Evolutionary conservation across 2,888 invertebrate genomes (phyloP).

Genomic region (Melikaiella ostensackeni): DNA sequence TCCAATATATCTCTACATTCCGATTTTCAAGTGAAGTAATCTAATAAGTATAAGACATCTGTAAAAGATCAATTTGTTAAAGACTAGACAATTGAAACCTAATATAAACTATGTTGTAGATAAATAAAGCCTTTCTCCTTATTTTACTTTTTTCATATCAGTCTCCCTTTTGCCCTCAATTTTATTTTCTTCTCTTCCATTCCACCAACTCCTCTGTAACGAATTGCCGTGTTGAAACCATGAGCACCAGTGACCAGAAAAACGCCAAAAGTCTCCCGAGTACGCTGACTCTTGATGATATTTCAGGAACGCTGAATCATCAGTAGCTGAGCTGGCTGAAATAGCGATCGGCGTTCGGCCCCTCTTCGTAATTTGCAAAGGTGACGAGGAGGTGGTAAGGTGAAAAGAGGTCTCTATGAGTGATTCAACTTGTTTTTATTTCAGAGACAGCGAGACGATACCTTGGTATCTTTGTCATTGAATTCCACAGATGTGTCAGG

Average conservation of each 20-base stretch:
- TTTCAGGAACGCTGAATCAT: slow-evolving; percentile 74
- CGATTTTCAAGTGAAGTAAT: background rate
- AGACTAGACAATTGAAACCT: background rate
- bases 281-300: slow-evolving; percentile 73
- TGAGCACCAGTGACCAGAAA: slow-evolving; percentile 51
- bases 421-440: slow-evolving; percentile 58
- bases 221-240: background rate
- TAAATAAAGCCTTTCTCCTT: background rate
- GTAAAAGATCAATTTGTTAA: background rate
- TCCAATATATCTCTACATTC: background rate
- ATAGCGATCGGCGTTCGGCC: slow-evolving; percentile 59
- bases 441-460: slow-evolving; percentile 39
- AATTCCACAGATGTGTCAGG: slow-evolving; percentile 47
- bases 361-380: slow-evolving; percentile 24
- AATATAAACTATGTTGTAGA: background rate
- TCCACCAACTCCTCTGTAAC: background rate
- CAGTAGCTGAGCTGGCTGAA: slow-evolving; percentile 69
- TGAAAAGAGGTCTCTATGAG: slow-evolving; percentile 43
- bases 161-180: background rate
- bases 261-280: slow-evolving; percentile 64
- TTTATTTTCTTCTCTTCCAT: background rate
- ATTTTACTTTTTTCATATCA: background rate
- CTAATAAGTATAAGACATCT: background rate
- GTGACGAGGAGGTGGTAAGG: slow-evolving; percentile 36
- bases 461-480: slow-evolving; percentile 45